Conservation (phyloP, 2,888 invertebrate species). For the Gonocerus acuteangulatus region DNA sequence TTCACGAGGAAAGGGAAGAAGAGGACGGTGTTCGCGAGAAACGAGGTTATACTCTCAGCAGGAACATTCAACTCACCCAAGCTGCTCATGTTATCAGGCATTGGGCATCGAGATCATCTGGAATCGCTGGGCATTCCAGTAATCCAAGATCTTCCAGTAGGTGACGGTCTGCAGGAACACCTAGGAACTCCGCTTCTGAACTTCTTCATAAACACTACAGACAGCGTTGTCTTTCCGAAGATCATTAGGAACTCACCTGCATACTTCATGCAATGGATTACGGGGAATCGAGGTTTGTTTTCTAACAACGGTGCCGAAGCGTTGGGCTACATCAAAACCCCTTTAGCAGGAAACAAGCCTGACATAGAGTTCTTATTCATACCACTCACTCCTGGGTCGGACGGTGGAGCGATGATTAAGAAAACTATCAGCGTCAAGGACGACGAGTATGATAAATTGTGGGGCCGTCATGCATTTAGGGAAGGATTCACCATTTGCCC, state of each 20-base stretch:
- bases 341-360: constrained; percentile 54
- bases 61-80: constrained; percentile 76
- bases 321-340: constrained; percentile 64
- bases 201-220: constrained; percentile 27
- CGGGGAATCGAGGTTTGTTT: constrained; percentile 37
- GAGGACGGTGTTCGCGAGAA: constrained; percentile 49
- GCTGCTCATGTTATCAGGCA: constrained; percentile 71
- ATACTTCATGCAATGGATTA: constrained; percentile 50
- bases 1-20: constrained; percentile 46
- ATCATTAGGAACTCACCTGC: constrained; percentile 6
- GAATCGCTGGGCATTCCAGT: constrained; percentile 49
- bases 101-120: constrained; percentile 55
- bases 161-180: constrained; percentile 49
- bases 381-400: constrained; percentile 65
- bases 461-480: constrained; percentile 44
- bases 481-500: constrained; percentile 65
- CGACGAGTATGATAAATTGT: constrained; percentile 53
- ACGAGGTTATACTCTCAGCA: constrained; percentile 64
- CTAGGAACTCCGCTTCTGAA: constrained; percentile 26
- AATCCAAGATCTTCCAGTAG: constrained; percentile 53
- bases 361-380: constrained; percentile 76
- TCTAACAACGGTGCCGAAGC: constrained; percentile 61
- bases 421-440: constrained; percentile 48
- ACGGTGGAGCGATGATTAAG: neutral
- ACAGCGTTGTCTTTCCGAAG: constrained; percentile 22